Conservation (phyloP, 2,888 invertebrate species). For the Eupithecia pulchellata region DNA sequence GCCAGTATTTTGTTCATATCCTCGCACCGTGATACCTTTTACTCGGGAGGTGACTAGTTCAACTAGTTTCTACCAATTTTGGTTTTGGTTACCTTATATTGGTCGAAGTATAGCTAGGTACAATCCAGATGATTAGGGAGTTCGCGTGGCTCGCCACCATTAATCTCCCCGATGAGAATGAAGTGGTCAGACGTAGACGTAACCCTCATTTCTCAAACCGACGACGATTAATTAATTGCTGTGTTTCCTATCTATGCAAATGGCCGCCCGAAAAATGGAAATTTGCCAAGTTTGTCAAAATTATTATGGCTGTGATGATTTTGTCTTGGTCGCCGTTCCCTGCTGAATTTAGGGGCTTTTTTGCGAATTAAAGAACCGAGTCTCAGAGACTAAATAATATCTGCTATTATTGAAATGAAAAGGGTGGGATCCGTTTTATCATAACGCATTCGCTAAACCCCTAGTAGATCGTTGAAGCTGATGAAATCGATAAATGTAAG, state of each 20-base stretch:
- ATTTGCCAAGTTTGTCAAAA: constrained; percentile 49
- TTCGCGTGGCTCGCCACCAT: constrained; percentile 66
- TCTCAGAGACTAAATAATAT: too few relatives aligned
- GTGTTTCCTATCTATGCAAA: constrained; percentile 73
- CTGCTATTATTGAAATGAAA: too few relatives aligned
- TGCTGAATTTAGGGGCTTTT: neutral
- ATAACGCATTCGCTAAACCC: too few relatives aligned
- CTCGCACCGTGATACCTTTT: neutral
- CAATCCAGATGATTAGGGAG: constrained; percentile 53
- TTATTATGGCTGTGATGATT: constrained; percentile 23
- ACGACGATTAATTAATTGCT: constrained; percentile 68
- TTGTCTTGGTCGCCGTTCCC: neutral
- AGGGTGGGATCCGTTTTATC: too few relatives aligned
- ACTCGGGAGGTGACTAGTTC: neutral
- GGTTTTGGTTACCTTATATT: neutral
- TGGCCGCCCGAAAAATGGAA: constrained; percentile 61
- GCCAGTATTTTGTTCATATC: neutral
- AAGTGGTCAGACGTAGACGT: constrained; percentile 74
- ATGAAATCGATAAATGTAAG: too few relatives aligned
- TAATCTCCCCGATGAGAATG: constrained; percentile 74
- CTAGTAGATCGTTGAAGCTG: too few relatives aligned
- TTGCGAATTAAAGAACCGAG: too few relatives aligned
- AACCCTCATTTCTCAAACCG: constrained; percentile 75
- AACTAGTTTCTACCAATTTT: neutral
- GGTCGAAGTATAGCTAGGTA: neutral